phyloP scores from a whole-genome alignment of 2,888 invertebrate species.

The Trissolcus japonicus region DNA sequence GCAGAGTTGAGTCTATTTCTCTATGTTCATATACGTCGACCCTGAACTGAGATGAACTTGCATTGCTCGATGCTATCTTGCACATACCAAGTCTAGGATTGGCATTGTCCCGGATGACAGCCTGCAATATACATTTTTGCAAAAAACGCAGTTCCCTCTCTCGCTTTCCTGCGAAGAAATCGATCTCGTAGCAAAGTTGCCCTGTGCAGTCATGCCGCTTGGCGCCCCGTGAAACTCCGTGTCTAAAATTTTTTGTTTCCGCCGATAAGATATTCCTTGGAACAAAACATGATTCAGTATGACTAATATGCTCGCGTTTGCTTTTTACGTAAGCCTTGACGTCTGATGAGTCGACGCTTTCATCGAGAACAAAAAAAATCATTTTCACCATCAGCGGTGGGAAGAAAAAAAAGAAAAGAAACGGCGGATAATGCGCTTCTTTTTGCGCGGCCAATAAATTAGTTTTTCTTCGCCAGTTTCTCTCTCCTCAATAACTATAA shows the following conservation, averaged over 20 bases:
- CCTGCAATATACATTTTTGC: slow-evolving; percentile 46
- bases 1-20: slow-evolving; percentile 66
- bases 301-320: slow-evolving; percentile 27
- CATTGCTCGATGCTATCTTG: slow-evolving; percentile 25
- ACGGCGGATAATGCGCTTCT: too few relatives aligned
- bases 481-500: slow-evolving; percentile 11
- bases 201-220: slow-evolving; percentile 22
- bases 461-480: not conserved
- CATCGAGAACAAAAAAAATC: slow-evolving; percentile 3
- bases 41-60: slow-evolving; percentile 54
- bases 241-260: slow-evolving; percentile 14
- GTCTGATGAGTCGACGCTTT: slow-evolving; percentile 34
- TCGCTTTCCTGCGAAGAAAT: too few relatives aligned
- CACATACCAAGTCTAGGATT: slow-evolving; percentile 49
- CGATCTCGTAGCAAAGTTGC: slow-evolving; percentile 3
- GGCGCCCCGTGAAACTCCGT: slow-evolving; percentile 35
- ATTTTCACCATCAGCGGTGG: too few relatives aligned
- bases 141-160: slow-evolving; percentile 22
- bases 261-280: slow-evolving; percentile 36
- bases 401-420: too few relatives aligned
- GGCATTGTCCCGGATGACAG: slow-evolving; percentile 36
- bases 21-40: slow-evolving; percentile 31
- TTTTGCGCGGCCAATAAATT: slow-evolving; percentile 3
- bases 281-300: slow-evolving; percentile 30
- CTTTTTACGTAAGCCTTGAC: slow-evolving; percentile 19